Base-by-base conservation (phyloP, 1,140 invertebrate genomes). In the Papilio polyxenes region DNA sequence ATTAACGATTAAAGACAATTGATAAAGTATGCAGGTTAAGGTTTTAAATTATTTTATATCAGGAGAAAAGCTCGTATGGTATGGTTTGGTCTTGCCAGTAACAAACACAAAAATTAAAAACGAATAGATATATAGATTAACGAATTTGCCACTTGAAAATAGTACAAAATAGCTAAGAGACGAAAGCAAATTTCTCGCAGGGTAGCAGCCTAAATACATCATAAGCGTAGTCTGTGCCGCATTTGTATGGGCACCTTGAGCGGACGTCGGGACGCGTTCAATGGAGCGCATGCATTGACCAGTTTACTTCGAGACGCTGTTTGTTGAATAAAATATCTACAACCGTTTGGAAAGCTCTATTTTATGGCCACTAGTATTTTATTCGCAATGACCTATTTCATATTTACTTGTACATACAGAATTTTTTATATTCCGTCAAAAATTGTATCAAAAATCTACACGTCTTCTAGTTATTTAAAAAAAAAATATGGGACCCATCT, bases 151-250 rank as follows among this genome's bases (percentile, higher is more conserved):
- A n/a, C n/a, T 79, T 79, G 5, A 65, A 37, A 69, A 49, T 80
- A 31, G 56, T 20, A 80, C n/a, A 62, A 49, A 69, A 69, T 40
- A 23, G 44, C 9, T 11, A 15, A 65, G 56, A 79, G 17, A 79
- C 49, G 87, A 87, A 86, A 87, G 88, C 84, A 88, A 88, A 87
- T 88, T 89, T 88, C 86, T 85, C 83, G 83, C 81, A 86, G 85
- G 85, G 85, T 84, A 83, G 80, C 84, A 89, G 75, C 85, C 87
- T 87, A 84, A 87, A 88, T 88, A 87, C 87, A 88, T 88, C 84
- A 83, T 84, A 88, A 87, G 84, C 59, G 17, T 31, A 79, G 78
- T 49, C 78, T 40, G 31, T 78, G 62, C 40, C 62, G 48, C 84
- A 87, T 87, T 87, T 84, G 87, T 88, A 88, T 87, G 88, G 85